Percentiles rank a stretch among this genome's conserved stretches.
phyloP scores from a whole-genome alignment of 2,888 invertebrate species.

The Drosophila yooni region DNA sequence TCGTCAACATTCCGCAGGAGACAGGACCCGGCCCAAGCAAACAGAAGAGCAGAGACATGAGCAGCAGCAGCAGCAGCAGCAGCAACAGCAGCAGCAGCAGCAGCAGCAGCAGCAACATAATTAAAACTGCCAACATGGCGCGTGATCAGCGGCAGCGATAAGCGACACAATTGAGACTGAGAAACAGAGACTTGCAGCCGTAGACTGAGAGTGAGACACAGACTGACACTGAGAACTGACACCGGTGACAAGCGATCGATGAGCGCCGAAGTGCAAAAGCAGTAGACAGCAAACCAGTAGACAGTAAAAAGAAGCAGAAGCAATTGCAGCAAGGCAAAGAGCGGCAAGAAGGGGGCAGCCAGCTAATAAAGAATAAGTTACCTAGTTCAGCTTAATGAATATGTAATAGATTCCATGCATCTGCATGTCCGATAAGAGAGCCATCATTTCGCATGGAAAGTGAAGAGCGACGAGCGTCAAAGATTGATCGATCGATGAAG shows the following conservation, averaged over 20 bases:
- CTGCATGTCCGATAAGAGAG: constrained; percentile 55
- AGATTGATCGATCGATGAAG: constrained; percentile 19
- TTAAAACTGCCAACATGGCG: constrained; percentile 79
- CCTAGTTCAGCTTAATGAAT: constrained; percentile 49
- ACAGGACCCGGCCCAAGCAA: constrained; percentile 24
- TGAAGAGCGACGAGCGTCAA: background rate
- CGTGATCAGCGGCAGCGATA: constrained; percentile 76
- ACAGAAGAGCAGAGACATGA: background rate
- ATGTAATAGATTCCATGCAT: constrained; percentile 51
- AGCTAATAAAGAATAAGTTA: constrained; percentile 49
- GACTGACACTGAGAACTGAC: constrained; percentile 31
- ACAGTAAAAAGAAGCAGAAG: background rate
- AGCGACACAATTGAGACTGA: constrained; percentile 43
- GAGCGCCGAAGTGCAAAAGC: constrained; percentile 5
- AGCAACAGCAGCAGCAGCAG: background rate
- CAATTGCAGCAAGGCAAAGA: background rate
- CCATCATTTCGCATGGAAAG: constrained; percentile 33
- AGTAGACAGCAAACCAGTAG: background rate
- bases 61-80: too few species aligned
- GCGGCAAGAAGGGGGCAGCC: background rate
- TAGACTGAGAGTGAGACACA: constrained; percentile 8
- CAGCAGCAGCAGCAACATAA: constrained; percentile 63
- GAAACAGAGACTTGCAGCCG: constrained; percentile 6
- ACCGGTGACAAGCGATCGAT: constrained; percentile 48
- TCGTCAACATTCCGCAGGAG: constrained; percentile 71